Percentiles rank a stretch among this genome's conserved stretches.
Evolutionary conservation across 1,140 invertebrate genomes (phyloP).

Genomic region (Drosophila persimilis): DNA sequence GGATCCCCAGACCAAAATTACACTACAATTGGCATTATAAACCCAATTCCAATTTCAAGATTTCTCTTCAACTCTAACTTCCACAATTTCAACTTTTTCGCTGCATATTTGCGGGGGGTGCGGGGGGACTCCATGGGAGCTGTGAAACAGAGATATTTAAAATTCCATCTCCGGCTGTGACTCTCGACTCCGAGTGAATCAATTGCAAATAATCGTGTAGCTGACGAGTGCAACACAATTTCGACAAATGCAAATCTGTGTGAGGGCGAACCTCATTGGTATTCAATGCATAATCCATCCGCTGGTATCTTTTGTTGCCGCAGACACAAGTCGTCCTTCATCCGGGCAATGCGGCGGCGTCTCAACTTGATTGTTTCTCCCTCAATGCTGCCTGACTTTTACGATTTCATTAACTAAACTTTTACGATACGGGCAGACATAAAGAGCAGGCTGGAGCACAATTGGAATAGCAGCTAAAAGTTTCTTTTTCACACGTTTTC

Average conservation of each 20-base stretch:
- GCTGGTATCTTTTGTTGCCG: not conserved
- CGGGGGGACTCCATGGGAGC: slow-evolving; percentile 6
- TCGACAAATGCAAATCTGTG: slow-evolving; percentile 61
- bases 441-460: slow-evolving; percentile 24
- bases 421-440: slow-evolving; percentile 53
- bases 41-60: slow-evolving; percentile 57
- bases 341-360: too few species aligned
- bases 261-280: slow-evolving; percentile 31
- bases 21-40: slow-evolving; percentile 47
- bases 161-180: slow-evolving; percentile 35
- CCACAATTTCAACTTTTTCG: slow-evolving; percentile 43
- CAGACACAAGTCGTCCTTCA: slow-evolving; percentile 7
- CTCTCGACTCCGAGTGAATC: slow-evolving; percentile 25
- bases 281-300: slow-evolving; percentile 26
- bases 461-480: slow-evolving; percentile 21
- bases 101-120: slow-evolving; percentile 30
- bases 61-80: slow-evolving; percentile 54
- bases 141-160: slow-evolving; percentile 51
- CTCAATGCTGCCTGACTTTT: slow-evolving; percentile 37
- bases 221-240: slow-evolving; percentile 54
- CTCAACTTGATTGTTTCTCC: not conserved
- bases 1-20: slow-evolving; percentile 64
- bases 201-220: slow-evolving; percentile 33
- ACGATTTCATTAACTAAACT: slow-evolving; percentile 63
- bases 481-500: slow-evolving; percentile 43